Percentiles rank a stretch among this genome's conserved stretches.
Conservation (phyloP, 2,888 invertebrate genomes). For the Polyommatus icarus region DNA sequence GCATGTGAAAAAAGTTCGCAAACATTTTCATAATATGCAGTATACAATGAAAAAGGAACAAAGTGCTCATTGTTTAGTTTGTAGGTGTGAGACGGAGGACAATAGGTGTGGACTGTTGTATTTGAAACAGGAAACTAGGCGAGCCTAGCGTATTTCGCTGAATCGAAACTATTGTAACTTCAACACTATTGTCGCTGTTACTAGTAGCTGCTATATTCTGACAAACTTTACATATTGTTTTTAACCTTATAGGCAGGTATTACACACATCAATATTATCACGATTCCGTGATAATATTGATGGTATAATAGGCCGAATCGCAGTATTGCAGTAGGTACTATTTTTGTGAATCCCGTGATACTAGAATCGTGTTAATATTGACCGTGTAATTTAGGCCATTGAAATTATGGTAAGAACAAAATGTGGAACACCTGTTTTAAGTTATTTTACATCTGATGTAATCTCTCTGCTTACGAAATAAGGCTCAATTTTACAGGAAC, state of each 20-base stretch:
- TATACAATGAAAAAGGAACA: background rate
- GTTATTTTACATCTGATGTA: background rate
- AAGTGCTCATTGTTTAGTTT: slow-evolving; percentile 14
- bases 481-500: background rate
- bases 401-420: background rate
- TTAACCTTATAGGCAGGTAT: background rate
- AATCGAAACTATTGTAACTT: background rate
- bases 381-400: too few species aligned
- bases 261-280: too few species aligned
- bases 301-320: too few species aligned
- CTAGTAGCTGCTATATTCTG: too few species aligned
- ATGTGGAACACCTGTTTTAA: background rate
- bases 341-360: too few species aligned
- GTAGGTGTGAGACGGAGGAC: background rate
- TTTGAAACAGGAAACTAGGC: slow-evolving; percentile 20
- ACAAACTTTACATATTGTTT: background rate
- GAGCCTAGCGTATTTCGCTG: background rate
- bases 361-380: too few species aligned
- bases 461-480: background rate
- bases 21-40: background rate
- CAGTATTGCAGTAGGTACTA: too few species aligned
- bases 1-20: background rate
- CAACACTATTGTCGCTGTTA: background rate
- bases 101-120: slow-evolving; percentile 7
- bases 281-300: too few species aligned